Evolutionary conservation across 2,888 invertebrate genomes (phyloP).

Genomic region (Ganaspis brasiliensis): DNA sequence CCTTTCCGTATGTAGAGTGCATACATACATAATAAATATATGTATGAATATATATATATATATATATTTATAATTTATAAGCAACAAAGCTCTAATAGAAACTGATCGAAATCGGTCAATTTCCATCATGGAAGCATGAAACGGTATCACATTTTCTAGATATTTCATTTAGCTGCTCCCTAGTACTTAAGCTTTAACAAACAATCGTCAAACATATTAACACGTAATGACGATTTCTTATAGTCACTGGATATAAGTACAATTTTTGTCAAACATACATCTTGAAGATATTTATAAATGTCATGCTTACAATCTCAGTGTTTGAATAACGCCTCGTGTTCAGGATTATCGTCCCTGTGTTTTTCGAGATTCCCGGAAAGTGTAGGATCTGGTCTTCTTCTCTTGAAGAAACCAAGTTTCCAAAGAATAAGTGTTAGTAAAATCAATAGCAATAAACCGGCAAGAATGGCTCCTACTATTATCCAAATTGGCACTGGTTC

Average conservation of each 20-base stretch:
- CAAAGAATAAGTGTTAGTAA: constrained; percentile 90
- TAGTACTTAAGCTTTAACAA: constrained; percentile 11
- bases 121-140: constrained; percentile 32
- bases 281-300: constrained; percentile 24
- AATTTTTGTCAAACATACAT: constrained; percentile 45
- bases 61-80: constrained; percentile 3
- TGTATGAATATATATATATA: not conserved
- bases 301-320: constrained; percentile 63
- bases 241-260: constrained; percentile 39
- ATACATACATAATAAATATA: not conserved
- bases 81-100: constrained; percentile 23
- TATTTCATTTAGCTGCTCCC: constrained; percentile 27
- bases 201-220: not conserved
- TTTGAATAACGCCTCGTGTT: constrained; percentile 78
- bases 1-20: not conserved
- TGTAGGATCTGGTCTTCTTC: constrained; percentile 92
- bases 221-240: not conserved
- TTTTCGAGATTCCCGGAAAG: constrained; percentile 90
- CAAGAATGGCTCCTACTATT: constrained; percentile 90
- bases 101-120: not conserved
- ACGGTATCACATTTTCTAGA: constrained; percentile 21
- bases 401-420: constrained; percentile 95
- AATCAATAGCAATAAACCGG: constrained; percentile 91
- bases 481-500: constrained; percentile 93
- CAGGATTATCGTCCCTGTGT: constrained; percentile 87